These are phyloP conservation scores for Xiphophorus maculatus DNA, from an alignment of 2,113 vertebrate species.

Conservation along the genomic window DNA sequence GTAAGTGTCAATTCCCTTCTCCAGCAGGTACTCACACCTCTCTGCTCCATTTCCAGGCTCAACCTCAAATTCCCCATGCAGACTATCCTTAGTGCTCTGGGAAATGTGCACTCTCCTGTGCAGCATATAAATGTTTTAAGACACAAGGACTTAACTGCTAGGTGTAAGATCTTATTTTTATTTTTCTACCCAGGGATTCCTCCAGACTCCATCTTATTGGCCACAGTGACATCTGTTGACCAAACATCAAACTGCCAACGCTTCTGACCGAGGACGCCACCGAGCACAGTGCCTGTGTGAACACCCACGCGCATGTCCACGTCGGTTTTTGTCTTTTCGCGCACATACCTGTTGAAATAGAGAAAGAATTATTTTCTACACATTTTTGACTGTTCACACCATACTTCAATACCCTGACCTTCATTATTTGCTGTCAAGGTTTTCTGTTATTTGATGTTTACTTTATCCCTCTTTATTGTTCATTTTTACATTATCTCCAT, in stretches of 20 bases:
- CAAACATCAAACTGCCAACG: slow-evolving; percentile 98
- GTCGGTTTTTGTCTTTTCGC: slow-evolving; percentile 90
- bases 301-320: slow-evolving; percentile 98
- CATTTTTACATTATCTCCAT: background rate
- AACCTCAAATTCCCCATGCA: slow-evolving; percentile 91
- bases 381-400: background rate
- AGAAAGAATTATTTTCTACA: background rate
- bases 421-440: background rate
- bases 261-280: slow-evolving; percentile 94
- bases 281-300: slow-evolving; percentile 92
- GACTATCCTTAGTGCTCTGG: slow-evolving; percentile 89
- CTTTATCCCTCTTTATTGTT: background rate
- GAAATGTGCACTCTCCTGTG: slow-evolving; percentile 93
- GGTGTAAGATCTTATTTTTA: background rate
- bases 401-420: background rate
- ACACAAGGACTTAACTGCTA: background rate
- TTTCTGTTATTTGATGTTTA: background rate
- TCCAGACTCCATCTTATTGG: slow-evolving; percentile 97
- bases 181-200: slow-evolving; percentile 89
- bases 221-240: slow-evolving; percentile 95
- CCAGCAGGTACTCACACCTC: slow-evolving; percentile 91
- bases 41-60: slow-evolving; percentile 88
- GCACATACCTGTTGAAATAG: slow-evolving; percentile 82
- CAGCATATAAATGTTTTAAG: slow-evolving; percentile 18
- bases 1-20: slow-evolving; percentile 93